These are phyloP conservation scores for Protophormia terraenovae DNA, from an alignment of 2,888 invertebrate genomes.

Conservation along the genomic window DNA sequence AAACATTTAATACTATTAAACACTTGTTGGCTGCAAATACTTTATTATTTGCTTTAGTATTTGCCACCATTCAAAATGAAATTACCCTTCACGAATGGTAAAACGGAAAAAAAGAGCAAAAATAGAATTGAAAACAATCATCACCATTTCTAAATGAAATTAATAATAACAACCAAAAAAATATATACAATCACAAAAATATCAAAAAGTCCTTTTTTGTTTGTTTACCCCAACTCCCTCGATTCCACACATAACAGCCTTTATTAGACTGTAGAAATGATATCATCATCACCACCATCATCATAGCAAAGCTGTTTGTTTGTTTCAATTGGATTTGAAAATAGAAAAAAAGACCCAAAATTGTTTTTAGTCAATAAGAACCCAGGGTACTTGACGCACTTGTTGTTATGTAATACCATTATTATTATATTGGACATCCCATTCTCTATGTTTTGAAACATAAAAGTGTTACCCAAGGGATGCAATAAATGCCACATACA, in stretches of 20 bases:
- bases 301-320: slow-evolving; percentile 45
- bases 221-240: neutral
- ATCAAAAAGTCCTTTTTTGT: neutral
- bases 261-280: slow-evolving; percentile 34
- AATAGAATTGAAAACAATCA: slow-evolving; percentile 60
- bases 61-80: slow-evolving; percentile 28
- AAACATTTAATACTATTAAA: slow-evolving; percentile 53
- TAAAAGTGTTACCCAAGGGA: slow-evolving; percentile 55
- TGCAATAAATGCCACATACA: slow-evolving; percentile 47
- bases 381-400: neutral
- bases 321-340: slow-evolving; percentile 39
- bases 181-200: slow-evolving; percentile 43
- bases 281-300: slow-evolving; percentile 47
- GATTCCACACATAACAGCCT: neutral
- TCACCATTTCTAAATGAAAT: slow-evolving; percentile 67
- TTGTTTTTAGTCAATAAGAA: slow-evolving; percentile 19
- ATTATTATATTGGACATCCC: slow-evolving; percentile 36
- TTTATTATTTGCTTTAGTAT: no score
- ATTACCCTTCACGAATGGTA: slow-evolving; percentile 47
- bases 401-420: slow-evolving; percentile 7
- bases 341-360: slow-evolving; percentile 3
- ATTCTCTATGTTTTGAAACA: slow-evolving; percentile 1
- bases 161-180: slow-evolving; percentile 54
- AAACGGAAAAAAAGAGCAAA: neutral
- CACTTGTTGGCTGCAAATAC: slow-evolving; percentile 50